Conservation (phyloP, 2,797 vertebrate species). For the Thaleichthys pacificus region DNA sequence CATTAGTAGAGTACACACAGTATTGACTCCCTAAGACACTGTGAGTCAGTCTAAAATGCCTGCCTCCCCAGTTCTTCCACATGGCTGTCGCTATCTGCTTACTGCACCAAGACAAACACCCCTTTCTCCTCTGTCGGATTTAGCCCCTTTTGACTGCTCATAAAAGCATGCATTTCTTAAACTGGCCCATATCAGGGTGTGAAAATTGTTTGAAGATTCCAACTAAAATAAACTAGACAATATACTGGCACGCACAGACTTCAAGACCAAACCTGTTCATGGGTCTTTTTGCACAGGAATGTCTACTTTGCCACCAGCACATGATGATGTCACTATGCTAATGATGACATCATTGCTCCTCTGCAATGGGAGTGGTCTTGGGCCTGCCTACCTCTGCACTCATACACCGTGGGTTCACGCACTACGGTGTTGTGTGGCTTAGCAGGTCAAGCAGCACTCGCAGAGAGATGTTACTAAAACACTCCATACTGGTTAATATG, state of each 20-base stretch:
- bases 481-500: not conserved
- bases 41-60: not conserved
- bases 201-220: constrained; percentile 29
- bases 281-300: constrained; percentile 37
- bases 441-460: not conserved
- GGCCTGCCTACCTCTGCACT: not conserved
- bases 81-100: constrained; percentile 42
- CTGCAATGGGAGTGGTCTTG: not conserved
- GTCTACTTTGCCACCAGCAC: constrained; percentile 42
- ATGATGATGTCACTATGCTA: constrained; percentile 14
- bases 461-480: not conserved
- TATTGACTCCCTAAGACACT: too few species aligned
- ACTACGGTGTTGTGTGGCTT: not conserved
- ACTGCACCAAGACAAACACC: constrained; percentile 68
- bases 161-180: constrained; percentile 32
- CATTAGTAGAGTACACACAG: too few species aligned
- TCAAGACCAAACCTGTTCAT: too few species aligned
- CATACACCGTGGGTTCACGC: not conserved
- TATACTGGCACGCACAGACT: constrained; percentile 31
- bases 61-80: not conserved
- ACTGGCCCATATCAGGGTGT: constrained; percentile 67
- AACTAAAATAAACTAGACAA: constrained; percentile 45
- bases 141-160: constrained; percentile 7
- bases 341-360: constrained; percentile 25
- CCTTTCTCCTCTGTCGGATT: constrained; percentile 19